These are phyloP conservation scores for Epinephelus lanceolatus DNA, from an alignment of 2,113 vertebrate genomes.

Conservation along the genomic window DNA sequence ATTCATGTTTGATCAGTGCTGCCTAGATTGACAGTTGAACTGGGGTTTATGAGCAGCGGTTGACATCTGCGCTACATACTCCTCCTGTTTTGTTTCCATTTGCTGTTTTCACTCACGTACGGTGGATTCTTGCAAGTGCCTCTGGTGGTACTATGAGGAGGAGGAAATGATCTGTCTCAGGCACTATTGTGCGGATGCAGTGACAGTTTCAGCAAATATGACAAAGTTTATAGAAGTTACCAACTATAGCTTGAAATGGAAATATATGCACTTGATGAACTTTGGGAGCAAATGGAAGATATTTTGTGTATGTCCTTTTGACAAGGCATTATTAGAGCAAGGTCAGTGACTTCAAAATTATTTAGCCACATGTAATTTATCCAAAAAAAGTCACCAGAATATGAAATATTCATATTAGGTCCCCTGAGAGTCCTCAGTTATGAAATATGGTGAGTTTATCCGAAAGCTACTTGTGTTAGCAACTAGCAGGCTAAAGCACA, in stretches of 20 bases:
- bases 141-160: too few relatives aligned
- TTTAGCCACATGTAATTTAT: background rate
- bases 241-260: background rate
- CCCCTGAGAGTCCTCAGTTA: background rate
- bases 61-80: too few relatives aligned
- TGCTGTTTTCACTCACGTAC: too few relatives aligned
- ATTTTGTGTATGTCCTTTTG: background rate
- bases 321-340: background rate
- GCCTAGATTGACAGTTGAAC: too few relatives aligned
- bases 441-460: background rate
- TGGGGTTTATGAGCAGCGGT: too few relatives aligned
- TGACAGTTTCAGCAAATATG: too few relatives aligned
- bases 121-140: too few relatives aligned
- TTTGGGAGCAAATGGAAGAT: background rate
- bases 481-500: slow-evolving; percentile 49
- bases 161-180: too few relatives aligned
- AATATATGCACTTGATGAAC: background rate
- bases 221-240: too few relatives aligned
- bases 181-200: too few relatives aligned
- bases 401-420: background rate
- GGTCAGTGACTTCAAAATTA: background rate
- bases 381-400: background rate
- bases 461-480: slow-evolving; percentile 10
- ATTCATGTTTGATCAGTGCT: too few relatives aligned
- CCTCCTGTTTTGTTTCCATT: too few relatives aligned